phyloP scores from a whole-genome alignment of 2,888 invertebrate species.

The Vesta saturnalis region DNA sequence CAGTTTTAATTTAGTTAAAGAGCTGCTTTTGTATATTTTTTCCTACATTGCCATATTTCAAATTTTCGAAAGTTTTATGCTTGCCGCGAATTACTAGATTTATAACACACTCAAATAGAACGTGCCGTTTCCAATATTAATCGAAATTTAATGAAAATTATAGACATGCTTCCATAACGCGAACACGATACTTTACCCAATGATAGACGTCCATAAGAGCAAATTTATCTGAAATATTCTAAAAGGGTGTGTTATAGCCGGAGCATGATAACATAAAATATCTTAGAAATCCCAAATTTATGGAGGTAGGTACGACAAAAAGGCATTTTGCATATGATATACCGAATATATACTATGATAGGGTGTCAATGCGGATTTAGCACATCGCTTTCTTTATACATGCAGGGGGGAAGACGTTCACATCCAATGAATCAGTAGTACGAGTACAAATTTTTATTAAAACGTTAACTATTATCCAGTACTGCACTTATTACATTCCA shows the following conservation, averaged over 20 bases:
- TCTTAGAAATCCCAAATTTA: constrained; percentile 56
- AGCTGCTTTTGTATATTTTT: constrained; percentile 41
- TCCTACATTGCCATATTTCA: constrained; percentile 36
- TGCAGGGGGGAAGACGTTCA: constrained; percentile 19
- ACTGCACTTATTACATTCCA: constrained; percentile 11
- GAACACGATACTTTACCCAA: constrained; percentile 29
- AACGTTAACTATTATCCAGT: constrained; percentile 3
- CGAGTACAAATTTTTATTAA: constrained; percentile 20
- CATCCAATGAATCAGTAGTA: constrained; percentile 15
- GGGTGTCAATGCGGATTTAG: constrained; percentile 38
- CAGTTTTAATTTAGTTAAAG: constrained; percentile 45
- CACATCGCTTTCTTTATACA: constrained; percentile 26
- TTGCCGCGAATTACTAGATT: constrained; percentile 28
- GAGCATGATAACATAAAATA: constrained; percentile 49
- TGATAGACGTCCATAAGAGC: constrained; percentile 37
- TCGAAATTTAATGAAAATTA: constrained; percentile 32
- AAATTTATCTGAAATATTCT: constrained; percentile 37
- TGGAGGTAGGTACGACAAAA: constrained; percentile 56
- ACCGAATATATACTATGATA: constrained; percentile 35
- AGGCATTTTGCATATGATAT: constrained; percentile 58
- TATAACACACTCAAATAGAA: constrained; percentile 7
- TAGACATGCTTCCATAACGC: constrained; percentile 20
- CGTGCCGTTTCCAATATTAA: constrained; percentile 31
- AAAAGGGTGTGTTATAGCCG: constrained; percentile 38
- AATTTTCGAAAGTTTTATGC: constrained; percentile 29